Percentiles rank a stretch among this genome's conserved stretches.
Conservation (phyloP, 2,113 vertebrate species). For the Lasiurus cinereus region DNA sequence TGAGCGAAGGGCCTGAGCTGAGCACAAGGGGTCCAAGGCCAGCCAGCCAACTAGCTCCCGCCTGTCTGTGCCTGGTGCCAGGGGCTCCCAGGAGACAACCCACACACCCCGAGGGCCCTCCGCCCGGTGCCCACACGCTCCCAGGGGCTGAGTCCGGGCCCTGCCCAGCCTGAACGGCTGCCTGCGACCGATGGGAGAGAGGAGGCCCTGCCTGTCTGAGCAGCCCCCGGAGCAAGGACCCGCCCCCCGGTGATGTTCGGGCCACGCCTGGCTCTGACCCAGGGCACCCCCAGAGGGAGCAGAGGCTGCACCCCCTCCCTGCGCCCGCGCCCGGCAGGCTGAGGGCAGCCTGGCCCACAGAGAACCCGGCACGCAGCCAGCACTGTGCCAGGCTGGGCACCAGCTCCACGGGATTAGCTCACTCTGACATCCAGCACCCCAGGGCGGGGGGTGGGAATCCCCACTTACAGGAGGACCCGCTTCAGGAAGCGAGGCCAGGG, state of each 20-base stretch:
- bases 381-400: no score
- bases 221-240: not conserved
- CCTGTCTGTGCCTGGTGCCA: rapidly evolving
- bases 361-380: no score
- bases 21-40: rapidly evolving
- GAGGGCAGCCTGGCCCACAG: not conserved
- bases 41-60: rapidly evolving
- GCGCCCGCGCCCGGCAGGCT: rapidly evolving
- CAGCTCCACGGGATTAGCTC: not conserved
- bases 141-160: rapidly evolving
- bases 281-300: not conserved
- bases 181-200: not conserved
- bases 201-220: rapidly evolving
- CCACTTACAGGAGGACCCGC: not conserved
- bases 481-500: not conserved
- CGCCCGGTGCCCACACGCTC: rapidly evolving
- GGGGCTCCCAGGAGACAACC: not conserved
- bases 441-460: not conserved
- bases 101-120: not conserved
- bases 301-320: rapidly evolving
- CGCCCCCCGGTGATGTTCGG: no score
- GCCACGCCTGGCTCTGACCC: not conserved
- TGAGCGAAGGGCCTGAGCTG: not conserved
- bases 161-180: rapidly evolving
- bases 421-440: not conserved